A percentile compares a stretch with the other conserved stretches of the same genome.
phyloP scores from a whole-genome alignment of 2,888 invertebrate species.

The Polymixis flavicincta region DNA sequence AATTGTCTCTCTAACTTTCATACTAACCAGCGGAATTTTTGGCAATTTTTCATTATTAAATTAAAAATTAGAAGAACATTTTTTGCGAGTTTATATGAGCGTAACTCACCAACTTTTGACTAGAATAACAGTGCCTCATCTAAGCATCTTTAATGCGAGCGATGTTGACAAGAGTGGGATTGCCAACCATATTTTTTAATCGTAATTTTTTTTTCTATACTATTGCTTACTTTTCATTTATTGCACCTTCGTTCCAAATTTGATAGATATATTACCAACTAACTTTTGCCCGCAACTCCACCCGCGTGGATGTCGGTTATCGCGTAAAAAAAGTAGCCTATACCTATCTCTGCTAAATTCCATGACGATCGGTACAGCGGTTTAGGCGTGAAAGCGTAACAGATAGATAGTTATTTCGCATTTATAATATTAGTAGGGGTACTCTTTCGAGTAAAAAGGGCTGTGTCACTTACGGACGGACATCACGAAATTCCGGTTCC shows the following conservation, averaged over 20 bases:
- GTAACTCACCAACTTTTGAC: not conserved
- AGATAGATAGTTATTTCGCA: no score
- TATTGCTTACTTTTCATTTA: not conserved
- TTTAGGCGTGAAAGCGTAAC: no score
- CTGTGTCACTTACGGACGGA: not conserved
- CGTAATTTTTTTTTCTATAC: not conserved
- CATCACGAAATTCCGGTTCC: not conserved
- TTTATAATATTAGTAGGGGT: no score
- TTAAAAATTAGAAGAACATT: not conserved
- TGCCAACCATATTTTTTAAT: not conserved
- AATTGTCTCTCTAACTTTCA: not conserved
- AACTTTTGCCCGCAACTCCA: no score
- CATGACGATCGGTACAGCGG: no score
- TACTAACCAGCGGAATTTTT: not conserved
- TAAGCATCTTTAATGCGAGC: no score
- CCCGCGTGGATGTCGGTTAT: no score
- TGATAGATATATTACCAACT: not conserved
- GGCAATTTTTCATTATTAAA: not conserved
- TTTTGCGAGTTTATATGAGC: not conserved
- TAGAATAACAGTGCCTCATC: slow-evolving; percentile 1
- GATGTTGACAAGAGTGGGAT: no score
- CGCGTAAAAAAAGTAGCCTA: no score
- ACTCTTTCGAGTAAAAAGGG: not conserved
- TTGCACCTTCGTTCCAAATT: not conserved
- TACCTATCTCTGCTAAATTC: no score